These are phyloP conservation scores for Germaria angustata DNA, from an alignment of 2,888 invertebrate species.

Conservation along the genomic window DNA sequence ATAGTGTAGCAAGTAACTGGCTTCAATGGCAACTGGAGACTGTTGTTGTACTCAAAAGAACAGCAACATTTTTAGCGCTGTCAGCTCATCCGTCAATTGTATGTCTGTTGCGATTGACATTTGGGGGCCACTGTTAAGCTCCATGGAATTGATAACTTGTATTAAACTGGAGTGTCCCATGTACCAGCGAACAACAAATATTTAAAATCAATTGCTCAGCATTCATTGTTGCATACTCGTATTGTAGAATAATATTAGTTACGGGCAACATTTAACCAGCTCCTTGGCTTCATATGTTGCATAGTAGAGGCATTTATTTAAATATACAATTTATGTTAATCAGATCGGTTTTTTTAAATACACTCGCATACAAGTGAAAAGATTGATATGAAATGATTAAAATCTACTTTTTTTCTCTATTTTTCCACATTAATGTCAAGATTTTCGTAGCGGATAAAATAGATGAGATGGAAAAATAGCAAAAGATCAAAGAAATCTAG, in stretches of 20 bases:
- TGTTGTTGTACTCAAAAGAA: slow-evolving; percentile 68
- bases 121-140: slow-evolving; percentile 72
- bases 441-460: slow-evolving; percentile 33
- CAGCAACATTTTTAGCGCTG: slow-evolving; percentile 78
- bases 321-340: slow-evolving; percentile 65
- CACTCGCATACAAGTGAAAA: slow-evolving; percentile 19
- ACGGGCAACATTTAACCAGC: slow-evolving; percentile 15
- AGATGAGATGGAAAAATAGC: neutral
- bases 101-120: slow-evolving; percentile 78
- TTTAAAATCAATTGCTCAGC: slow-evolving; percentile 54
- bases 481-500: slow-evolving; percentile 35
- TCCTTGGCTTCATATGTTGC: slow-evolving; percentile 31
- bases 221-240: slow-evolving; percentile 55
- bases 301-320: slow-evolving; percentile 49
- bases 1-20: slow-evolving; percentile 5
- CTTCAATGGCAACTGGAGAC: slow-evolving; percentile 50
- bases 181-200: slow-evolving; percentile 6
- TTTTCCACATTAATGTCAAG: slow-evolving; percentile 25
- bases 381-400: slow-evolving; percentile 67
- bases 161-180: slow-evolving; percentile 30
- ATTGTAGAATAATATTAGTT: slow-evolving; percentile 3
- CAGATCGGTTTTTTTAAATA: slow-evolving; percentile 22
- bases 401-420: slow-evolving; percentile 32
- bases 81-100: slow-evolving; percentile 79
- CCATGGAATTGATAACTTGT: slow-evolving; percentile 53